Base-by-base conservation (phyloP, 2,797 vertebrate genomes). In the Sebastes matsubarae region DNA sequence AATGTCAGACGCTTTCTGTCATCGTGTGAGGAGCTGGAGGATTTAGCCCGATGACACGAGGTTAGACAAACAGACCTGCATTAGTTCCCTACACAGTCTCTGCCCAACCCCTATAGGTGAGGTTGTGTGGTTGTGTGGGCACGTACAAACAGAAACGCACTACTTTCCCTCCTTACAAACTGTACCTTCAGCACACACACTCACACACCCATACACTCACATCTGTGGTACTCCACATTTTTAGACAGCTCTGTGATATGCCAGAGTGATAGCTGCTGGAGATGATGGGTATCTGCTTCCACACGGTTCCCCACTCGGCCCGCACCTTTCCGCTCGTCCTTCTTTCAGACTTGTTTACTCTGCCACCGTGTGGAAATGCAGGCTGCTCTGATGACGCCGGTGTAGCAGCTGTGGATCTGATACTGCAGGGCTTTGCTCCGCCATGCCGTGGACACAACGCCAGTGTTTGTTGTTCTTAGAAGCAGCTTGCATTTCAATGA, bases 321-420 rank as follows among this genome's bases (percentile, higher is more conserved):
- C 87, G 89, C 89, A 91, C 71, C 80, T 80, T 81, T 72, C 50
- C 29, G 13, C 75, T 79, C 57, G 8, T 50, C 12, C 66, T 84
- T 84, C 65, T 85, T 83, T 90, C 87, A 88, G 68, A 85, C 89
- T 80, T 94, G 93, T 96, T 95, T 93, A 93, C 89, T 94, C 92
- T 94, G 90, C 88, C 92, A 87, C 83, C 85, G 88, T 92, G 90
- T 94, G 93, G 91, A 95, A 93, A 95, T 91, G 93, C 91, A 89
- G 93, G 93, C 87, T 65, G 64, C 88, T 91, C 79, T 80, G 90
- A 91, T 92, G 88, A 88, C 88, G 59, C 85, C 72, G 71, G 65
- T 74, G 78, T 78, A 75, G 88, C 78, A 80, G 74, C 85, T 61
- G 85, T 38, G 85, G 75, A 90, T 94, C 92, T 86, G 92, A 94